Evolutionary conservation across 2,113 vertebrate genomes (phyloP), one percentile per base, ranked within the genome.

Genomic region (Gyps fulvus): DNA sequence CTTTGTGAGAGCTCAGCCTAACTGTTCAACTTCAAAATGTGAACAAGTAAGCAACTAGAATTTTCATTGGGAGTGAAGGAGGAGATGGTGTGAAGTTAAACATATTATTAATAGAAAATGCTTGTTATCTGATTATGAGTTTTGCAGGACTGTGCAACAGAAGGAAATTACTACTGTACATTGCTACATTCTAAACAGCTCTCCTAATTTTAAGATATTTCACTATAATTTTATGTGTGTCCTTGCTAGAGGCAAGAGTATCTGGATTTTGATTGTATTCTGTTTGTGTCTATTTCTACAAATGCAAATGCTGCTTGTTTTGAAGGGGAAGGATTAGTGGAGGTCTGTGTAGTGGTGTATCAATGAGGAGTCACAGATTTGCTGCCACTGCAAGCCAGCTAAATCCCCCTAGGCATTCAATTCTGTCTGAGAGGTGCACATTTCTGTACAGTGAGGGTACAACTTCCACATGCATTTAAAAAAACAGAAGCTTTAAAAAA

Each of bases 401-500:
- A 36, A 55, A 19, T 40, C 8, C 11, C 5, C 22, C 18, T 13
- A 40, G 11, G 6, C 9, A 18, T 55, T 87, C 10, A 27, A 4
- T 73, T 69, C 21, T 40, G 1, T 32, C 36, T 52, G 11, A 87
- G 19, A 74, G 5, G 8, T 3, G 2, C 1, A n/a, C 21, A 11
- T 32, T 82, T 59, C 38, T 65, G 13, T 45, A 38, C 5, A 15
- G 22, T 52, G 40, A 89, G 9, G 8, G 19, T 47, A 11, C 10
- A 11, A 65, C 15, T 72, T 43, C 26, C 15, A 45, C 32, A 61
- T 2, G 2, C 3, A 20, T 66, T 58, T 7, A 11, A 42, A 57
- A 69, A 73, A 20, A 0, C 1, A 20, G 7, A 61, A 42, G 2
- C 5, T 57, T 26, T 18, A 8, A 12, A 23, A 59, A 4, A 3